These are phyloP conservation scores for Archips crataeganus DNA, from an alignment of 2,888 invertebrate genomes.

Conservation along the genomic window DNA sequence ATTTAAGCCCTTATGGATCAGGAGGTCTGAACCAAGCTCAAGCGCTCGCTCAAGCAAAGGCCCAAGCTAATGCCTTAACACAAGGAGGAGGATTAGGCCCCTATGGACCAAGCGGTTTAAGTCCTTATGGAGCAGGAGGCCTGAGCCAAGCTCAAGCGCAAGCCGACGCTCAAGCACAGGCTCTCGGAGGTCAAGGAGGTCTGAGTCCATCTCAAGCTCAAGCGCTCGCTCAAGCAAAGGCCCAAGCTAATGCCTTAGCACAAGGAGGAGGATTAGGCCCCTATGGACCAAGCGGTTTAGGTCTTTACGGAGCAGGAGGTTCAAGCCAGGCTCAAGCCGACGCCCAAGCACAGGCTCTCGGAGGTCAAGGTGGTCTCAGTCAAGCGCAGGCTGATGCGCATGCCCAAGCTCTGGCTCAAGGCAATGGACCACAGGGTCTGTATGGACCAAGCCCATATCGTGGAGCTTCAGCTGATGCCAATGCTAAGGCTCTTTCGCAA, in stretches of 20 bases:
- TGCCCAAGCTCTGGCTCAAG: slow-evolving; percentile 42
- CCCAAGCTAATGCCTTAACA: not conserved
- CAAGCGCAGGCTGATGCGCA: slow-evolving; percentile 17
- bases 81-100: not conserved
- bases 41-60: slow-evolving; percentile 8
- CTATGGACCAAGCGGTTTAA: not conserved
- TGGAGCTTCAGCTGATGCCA: slow-evolving; percentile 13
- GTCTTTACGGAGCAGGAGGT: not conserved
- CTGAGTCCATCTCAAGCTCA: not conserved
- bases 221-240: not conserved
- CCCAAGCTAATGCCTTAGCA: not conserved
- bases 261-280: not conserved
- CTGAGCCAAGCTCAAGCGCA: not conserved
- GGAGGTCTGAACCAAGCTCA: not conserved
- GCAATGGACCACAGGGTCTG: not conserved
- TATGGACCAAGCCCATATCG: slow-evolving; percentile 20
- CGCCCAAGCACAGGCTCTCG: not conserved
- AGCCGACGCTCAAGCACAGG: slow-evolving; percentile 8
- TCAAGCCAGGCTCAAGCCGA: not conserved
- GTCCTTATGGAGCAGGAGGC: not conserved
- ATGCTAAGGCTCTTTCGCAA: slow-evolving; percentile 16
- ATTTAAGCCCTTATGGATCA: no score
- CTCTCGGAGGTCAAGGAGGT: not conserved
- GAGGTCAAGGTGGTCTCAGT: not conserved
- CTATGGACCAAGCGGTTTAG: not conserved